These are phyloP conservation scores for Nephrotoma appendiculata DNA, from an alignment of 2,888 invertebrate genomes.

Conservation along the genomic window DNA sequence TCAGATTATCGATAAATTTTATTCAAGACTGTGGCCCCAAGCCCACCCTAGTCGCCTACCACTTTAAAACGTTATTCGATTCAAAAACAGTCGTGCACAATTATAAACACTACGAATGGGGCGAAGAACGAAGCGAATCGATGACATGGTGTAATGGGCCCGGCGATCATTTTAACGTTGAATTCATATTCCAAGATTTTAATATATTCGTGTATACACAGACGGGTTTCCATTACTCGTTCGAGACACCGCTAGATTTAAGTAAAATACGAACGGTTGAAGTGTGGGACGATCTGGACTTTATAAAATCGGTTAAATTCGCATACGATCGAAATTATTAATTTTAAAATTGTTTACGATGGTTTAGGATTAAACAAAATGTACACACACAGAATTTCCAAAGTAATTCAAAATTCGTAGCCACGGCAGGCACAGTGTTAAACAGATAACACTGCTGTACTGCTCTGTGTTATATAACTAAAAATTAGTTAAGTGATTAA, in stretches of 20 bases:
- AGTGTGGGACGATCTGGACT: slow-evolving; percentile 30
- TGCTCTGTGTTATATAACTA: too few species aligned
- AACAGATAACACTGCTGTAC: too few species aligned
- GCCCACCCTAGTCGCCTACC: slow-evolving; percentile 25
- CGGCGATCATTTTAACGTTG: slow-evolving; percentile 23
- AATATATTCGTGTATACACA: slow-evolving; percentile 20
- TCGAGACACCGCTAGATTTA: slow-evolving; percentile 20
- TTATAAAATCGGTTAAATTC: slow-evolving; percentile 24
- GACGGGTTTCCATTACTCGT: slow-evolving; percentile 19
- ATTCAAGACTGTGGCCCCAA: slow-evolving; percentile 21
- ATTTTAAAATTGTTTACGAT: neutral
- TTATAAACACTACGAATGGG: slow-evolving; percentile 18
- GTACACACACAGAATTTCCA: neutral
- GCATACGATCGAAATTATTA: slow-evolving; percentile 9
- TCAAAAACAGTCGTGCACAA: slow-evolving; percentile 23
- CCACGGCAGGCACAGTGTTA: neutral
- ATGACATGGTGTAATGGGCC: slow-evolving; percentile 24
- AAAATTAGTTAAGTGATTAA: neutral
- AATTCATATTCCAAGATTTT: slow-evolving; percentile 21
- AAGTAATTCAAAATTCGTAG: neutral
- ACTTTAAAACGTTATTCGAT: slow-evolving; percentile 20
- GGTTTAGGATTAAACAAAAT: neutral
- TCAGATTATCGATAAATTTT: slow-evolving; percentile 30
- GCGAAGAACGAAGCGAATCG: slow-evolving; percentile 11
- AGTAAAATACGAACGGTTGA: slow-evolving; percentile 25